Evolutionary conservation across 2,113 vertebrate species (phyloP).

Genomic region (Sylvicapra grimmia): DNA sequence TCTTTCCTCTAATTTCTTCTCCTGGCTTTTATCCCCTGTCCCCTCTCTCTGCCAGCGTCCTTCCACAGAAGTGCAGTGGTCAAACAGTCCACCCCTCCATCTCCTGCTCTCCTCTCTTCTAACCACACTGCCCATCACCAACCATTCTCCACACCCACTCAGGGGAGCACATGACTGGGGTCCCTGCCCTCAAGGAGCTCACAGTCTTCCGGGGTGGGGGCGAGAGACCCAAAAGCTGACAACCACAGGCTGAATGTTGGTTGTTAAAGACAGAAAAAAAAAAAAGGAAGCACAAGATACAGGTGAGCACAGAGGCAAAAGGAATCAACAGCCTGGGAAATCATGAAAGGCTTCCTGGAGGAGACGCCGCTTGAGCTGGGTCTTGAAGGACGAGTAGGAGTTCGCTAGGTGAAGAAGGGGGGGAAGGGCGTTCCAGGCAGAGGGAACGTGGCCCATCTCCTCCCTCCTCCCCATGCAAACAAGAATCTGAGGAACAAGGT

Average conservation of each 20-base stretch:
- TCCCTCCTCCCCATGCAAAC: constrained; percentile 74
- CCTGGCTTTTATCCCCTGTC: accelerated
- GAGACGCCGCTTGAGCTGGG: constrained; percentile 40
- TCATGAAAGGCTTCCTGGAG: constrained; percentile 50
- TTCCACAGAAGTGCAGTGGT: accelerated
- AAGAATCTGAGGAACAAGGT: constrained; percentile 50
- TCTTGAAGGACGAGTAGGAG: constrained; percentile 72
- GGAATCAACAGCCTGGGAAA: background rate
- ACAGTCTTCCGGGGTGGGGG: constrained; percentile 47
- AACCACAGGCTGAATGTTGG: background rate
- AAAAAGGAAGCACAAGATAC: background rate
- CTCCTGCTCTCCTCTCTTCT: background rate
- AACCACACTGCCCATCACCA: background rate
- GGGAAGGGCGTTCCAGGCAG: constrained; percentile 73
- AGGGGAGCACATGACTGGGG: background rate
- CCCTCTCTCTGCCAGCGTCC: accelerated
- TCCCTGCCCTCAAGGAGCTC: constrained; percentile 62
- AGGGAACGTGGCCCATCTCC: constrained; percentile 72
- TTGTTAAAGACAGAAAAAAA: background rate
- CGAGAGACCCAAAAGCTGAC: background rate
- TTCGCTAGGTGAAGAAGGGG: constrained; percentile 75
- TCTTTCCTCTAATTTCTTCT: background rate
- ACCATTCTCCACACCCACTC: background rate
- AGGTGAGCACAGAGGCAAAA: background rate
- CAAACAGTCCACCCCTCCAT: accelerated